phyloP scores from a whole-genome alignment of 1,140 invertebrate genomes.

The Zaprionus inermis region DNA sequence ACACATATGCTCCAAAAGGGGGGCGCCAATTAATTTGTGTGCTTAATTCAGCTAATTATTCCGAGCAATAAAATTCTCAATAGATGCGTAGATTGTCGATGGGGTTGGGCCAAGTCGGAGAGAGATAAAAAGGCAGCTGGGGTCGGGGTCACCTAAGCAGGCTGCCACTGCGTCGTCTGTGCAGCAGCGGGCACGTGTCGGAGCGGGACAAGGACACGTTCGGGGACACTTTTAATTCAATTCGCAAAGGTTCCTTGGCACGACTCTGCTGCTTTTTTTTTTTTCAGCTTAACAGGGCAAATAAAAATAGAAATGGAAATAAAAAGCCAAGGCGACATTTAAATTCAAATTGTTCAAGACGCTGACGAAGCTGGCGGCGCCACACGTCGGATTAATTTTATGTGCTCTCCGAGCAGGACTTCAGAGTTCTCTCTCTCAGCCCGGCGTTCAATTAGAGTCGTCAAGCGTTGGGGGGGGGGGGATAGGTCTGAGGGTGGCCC shows the following conservation, averaged over 20 bases:
- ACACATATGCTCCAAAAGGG: conserved; percentile 60
- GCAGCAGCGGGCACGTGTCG: conserved; percentile 24
- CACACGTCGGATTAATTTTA: conserved; percentile 83
- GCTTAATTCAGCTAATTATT: conserved; percentile 81
- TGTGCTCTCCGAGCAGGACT: conserved; percentile 59
- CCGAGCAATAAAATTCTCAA: conserved; percentile 79
- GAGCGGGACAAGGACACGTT: conserved; percentile 40
- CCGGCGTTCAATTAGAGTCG: conserved; percentile 65
- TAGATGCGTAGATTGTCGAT: conserved; percentile 61
- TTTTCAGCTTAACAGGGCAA: conserved; percentile 58
- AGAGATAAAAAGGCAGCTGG: neutral
- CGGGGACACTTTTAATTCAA: conserved; percentile 77
- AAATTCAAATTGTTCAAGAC: conserved; percentile 80
- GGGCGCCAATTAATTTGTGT: conserved; percentile 74
- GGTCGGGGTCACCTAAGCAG: conserved; percentile 24
- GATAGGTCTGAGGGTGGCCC: conserved; percentile 33
- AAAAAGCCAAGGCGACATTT: conserved; percentile 66
- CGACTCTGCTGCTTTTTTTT: conserved; percentile 16
- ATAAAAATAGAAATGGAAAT: conserved; percentile 42
- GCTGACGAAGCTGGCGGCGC: conserved; percentile 74
- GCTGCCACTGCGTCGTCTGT: too few species aligned
- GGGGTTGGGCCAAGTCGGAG: neutral
- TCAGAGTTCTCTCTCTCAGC: conserved; percentile 8
- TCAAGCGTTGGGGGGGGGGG: neutral
- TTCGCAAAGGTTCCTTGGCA: conserved; percentile 73